These are phyloP conservation scores for Ceratina japonica DNA, from an alignment of 1,140 invertebrate species.

Conservation along the genomic window DNA sequence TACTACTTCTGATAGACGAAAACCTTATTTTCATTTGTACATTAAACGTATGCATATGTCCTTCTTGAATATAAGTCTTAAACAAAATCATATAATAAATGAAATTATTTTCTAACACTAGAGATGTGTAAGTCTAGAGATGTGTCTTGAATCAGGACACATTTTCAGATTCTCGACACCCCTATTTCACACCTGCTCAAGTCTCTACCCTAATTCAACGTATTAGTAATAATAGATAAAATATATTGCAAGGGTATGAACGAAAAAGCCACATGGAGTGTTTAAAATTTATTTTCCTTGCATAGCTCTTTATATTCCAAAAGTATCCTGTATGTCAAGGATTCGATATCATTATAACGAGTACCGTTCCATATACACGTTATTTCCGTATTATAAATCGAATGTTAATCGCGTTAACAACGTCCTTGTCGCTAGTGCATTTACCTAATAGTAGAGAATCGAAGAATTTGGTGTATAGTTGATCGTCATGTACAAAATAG, in stretches of 20 bases:
- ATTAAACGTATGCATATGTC: constrained; percentile 25
- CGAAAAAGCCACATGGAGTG: neutral
- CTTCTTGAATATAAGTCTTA: constrained; percentile 13
- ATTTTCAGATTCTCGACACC: no score
- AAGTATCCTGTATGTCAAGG: constrained; percentile 18
- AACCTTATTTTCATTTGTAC: constrained; percentile 30
- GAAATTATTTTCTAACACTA: constrained; percentile 19
- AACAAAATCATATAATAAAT: constrained; percentile 32
- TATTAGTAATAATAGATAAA: neutral
- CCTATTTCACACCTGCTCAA: neutral
- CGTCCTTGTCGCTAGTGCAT: constrained; percentile 25
- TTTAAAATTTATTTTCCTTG: constrained; percentile 37
- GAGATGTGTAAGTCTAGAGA: no score
- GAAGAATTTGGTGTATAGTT: constrained; percentile 39
- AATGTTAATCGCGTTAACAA: neutral
- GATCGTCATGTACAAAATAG: constrained; percentile 52
- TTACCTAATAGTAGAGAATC: constrained; percentile 46
- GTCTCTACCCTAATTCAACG: no score
- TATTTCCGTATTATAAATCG: neutral
- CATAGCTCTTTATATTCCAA: constrained; percentile 15
- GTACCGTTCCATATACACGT: constrained; percentile 2
- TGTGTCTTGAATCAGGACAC: no score
- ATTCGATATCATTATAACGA: constrained; percentile 26
- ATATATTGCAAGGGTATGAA: constrained; percentile 19
- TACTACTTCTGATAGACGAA: neutral